These are phyloP conservation scores for Channa striata DNA, from an alignment of 2,797 vertebrate genomes.

Conservation along the genomic window DNA sequence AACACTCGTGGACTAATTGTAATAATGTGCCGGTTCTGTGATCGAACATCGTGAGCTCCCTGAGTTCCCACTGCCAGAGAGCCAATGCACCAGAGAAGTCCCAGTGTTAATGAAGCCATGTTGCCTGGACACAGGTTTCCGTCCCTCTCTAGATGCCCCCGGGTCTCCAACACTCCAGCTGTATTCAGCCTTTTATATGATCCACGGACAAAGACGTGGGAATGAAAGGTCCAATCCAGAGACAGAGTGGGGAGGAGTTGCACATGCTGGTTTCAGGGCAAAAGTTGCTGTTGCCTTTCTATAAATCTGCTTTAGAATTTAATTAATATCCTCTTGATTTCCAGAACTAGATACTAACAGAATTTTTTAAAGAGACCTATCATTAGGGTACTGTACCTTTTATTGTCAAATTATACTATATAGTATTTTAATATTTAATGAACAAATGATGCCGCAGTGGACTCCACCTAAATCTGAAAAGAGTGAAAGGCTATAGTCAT, in stretches of 20 bases:
- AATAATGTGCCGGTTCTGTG: conserved; percentile 52
- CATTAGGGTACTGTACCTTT: too few species aligned
- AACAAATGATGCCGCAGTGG: too few species aligned
- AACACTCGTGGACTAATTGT: conserved; percentile 19
- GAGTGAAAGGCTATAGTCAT: too few species aligned
- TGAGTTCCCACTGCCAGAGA: conserved; percentile 58
- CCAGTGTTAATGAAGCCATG: conserved; percentile 66
- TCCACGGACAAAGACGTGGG: conserved; percentile 51
- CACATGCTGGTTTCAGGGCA: background rate
- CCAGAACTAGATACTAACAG: too few species aligned
- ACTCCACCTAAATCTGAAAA: too few species aligned
- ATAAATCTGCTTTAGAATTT: background rate
- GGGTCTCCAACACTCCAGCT: conserved; percentile 4
- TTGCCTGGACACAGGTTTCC: conserved; percentile 9
- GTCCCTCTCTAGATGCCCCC: background rate
- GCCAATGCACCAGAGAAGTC: conserved; percentile 50
- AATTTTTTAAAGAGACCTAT: too few species aligned
- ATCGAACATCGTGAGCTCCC: conserved; percentile 63
- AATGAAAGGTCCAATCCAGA: conserved; percentile 50
- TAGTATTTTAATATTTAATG: too few species aligned
- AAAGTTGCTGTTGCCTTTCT: background rate
- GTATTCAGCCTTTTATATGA: conserved; percentile 50
- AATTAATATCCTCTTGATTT: too few species aligned
- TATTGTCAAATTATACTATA: too few species aligned
- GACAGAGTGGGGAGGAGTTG: conserved; percentile 14